Percentiles rank a stretch among this genome's conserved stretches.
These are phyloP conservation scores for Nannoperca australis DNA, from an alignment of 2,797 vertebrate species.

Conservation along the genomic window DNA sequence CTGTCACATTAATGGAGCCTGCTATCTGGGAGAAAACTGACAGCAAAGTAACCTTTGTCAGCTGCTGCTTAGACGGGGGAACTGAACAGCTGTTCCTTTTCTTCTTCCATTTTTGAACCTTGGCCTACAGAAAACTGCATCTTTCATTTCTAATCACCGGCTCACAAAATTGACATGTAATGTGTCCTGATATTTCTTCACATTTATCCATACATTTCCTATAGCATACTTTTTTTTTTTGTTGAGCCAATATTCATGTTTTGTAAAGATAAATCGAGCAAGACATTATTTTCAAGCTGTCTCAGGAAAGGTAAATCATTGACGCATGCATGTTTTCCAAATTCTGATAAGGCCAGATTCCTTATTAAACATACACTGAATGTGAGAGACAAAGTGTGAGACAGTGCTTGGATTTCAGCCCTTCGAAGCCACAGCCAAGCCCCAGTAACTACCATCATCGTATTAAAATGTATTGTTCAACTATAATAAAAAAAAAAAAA, in stretches of 20 bases:
- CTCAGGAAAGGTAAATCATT: slow-evolving; percentile 18
- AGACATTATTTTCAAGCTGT: slow-evolving; percentile 11
- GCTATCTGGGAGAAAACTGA: slow-evolving; percentile 35
- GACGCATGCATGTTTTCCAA: slow-evolving; percentile 9
- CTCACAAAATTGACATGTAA: not conserved
- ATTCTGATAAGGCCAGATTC: slow-evolving; percentile 29
- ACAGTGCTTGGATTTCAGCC: slow-evolving; percentile 36
- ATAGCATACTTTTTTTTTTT: not conserved
- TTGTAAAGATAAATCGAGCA: not conserved
- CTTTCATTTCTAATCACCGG: not conserved
- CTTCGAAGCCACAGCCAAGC: slow-evolving; percentile 25
- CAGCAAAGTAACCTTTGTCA: slow-evolving; percentile 45
- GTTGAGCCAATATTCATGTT: not conserved
- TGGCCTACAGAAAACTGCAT: not conserved
- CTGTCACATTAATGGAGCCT: slow-evolving; percentile 32
- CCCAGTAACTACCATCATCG: slow-evolving; percentile 6
- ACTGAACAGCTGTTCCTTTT: slow-evolving; percentile 32
- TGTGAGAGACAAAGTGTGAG: slow-evolving; percentile 43
- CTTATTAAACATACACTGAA: slow-evolving; percentile 13
- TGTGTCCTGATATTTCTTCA: not conserved
- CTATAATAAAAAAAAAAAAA: slow-evolving; percentile 19
- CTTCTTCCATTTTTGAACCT: slow-evolving; percentile 17
- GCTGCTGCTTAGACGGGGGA: slow-evolving; percentile 39
- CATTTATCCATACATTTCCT: not conserved
- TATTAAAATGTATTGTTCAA: slow-evolving; percentile 24